Conservation (phyloP, 2,888 invertebrate genomes). For the Lathronympha strigana region DNA sequence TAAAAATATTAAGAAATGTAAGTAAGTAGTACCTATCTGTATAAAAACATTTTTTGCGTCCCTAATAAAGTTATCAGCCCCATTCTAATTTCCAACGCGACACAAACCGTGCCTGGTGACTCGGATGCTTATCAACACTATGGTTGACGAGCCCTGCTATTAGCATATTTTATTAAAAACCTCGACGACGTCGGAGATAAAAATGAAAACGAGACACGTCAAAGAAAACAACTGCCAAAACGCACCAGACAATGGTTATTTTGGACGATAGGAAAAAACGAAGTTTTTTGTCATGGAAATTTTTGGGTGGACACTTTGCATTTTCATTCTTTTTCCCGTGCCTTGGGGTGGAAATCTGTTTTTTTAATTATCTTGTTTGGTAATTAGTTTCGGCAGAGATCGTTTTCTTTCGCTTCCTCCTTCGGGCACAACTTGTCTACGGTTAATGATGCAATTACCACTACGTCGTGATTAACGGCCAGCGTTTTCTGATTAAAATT, state of each 20-base stretch:
- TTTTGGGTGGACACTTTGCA: conserved; percentile 80
- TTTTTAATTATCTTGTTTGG: conserved; percentile 84
- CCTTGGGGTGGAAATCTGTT: conserved; percentile 75
- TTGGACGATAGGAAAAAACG: conserved; percentile 78
- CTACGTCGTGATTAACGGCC: conserved; percentile 45
- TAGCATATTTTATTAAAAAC: conserved; percentile 83
- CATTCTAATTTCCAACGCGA: conserved; percentile 45
- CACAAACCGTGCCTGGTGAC: conserved; percentile 38
- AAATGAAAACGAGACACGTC: conserved; percentile 81
- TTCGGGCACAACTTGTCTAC: conserved; percentile 73
- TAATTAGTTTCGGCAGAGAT: conserved; percentile 83
- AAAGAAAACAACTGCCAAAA: conserved; percentile 74
- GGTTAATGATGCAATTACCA: conserved; percentile 79
- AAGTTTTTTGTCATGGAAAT: conserved; percentile 81
- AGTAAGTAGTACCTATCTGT: no score
- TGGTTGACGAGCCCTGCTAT: conserved; percentile 65
- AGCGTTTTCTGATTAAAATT: conserved; percentile 1
- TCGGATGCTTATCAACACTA: conserved; percentile 55
- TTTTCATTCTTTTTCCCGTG: conserved; percentile 78
- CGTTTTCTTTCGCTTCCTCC: conserved; percentile 72
- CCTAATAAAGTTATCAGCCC: conserved; percentile 3
- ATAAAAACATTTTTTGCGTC: no score
- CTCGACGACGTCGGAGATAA: conserved; percentile 75
- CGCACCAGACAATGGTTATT: conserved; percentile 80
- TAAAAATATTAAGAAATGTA: no score